Evolutionary conservation across 2,888 invertebrate genomes (phyloP).

Genomic region (Lepidonotus clava): DNA sequence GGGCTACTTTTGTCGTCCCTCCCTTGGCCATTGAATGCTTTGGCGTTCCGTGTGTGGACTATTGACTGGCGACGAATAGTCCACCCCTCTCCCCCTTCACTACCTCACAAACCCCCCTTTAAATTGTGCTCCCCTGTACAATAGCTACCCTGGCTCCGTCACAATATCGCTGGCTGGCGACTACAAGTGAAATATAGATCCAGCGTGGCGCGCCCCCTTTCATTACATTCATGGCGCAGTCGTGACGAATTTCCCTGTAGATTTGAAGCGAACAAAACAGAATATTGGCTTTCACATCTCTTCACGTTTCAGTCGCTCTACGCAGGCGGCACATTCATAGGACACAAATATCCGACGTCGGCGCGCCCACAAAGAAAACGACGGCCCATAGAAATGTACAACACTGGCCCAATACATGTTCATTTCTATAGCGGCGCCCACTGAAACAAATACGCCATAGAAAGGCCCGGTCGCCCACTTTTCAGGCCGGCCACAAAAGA

Average conservation of each 20-base stretch:
- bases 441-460: slow-evolving; percentile 29
- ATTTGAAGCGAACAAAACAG: slow-evolving; percentile 49
- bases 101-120: slow-evolving; percentile 38
- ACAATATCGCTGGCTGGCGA: slow-evolving; percentile 13
- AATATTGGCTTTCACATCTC: slow-evolving; percentile 41
- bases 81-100: background rate
- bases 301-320: slow-evolving; percentile 24
- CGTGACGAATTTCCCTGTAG: slow-evolving; percentile 51
- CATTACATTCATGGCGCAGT: slow-evolving; percentile 32
- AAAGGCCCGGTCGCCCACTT: background rate
- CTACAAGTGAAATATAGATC: slow-evolving; percentile 54
- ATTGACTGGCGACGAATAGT: background rate
- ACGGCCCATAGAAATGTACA: slow-evolving; percentile 48
- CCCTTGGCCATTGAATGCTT: background rate
- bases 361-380: slow-evolving; percentile 41
- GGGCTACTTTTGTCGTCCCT: background rate
- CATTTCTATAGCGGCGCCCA: slow-evolving; percentile 19
- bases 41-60: background rate
- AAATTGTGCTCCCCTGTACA: slow-evolving; percentile 28
- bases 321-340: slow-evolving; percentile 10
- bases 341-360: slow-evolving; percentile 30
- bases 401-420: slow-evolving; percentile 48
- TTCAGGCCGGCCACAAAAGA: slow-evolving; percentile 2
- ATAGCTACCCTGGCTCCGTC: slow-evolving; percentile 3
- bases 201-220: background rate